Percentiles rank a stretch among this genome's conserved stretches.
Evolutionary conservation across 2,888 invertebrate species (phyloP).

Genomic region (Holacanthella duospinosa): DNA sequence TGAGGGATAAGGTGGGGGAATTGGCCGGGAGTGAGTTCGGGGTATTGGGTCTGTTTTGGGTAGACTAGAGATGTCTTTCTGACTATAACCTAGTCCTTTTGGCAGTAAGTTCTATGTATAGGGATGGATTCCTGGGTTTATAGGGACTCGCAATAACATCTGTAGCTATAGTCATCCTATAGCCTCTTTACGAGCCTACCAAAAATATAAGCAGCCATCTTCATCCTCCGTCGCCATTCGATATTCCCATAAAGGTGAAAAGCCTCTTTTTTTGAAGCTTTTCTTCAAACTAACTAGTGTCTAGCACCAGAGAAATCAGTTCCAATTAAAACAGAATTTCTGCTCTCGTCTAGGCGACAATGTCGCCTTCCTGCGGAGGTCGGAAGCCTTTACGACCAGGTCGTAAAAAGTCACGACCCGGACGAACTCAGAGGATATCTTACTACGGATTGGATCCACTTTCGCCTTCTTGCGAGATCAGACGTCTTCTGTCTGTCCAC

Average conservation of each 20-base stretch:
- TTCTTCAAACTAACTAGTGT: not conserved
- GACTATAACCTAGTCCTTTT: too few species aligned
- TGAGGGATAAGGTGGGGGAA: not conserved
- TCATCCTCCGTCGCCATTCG: not conserved
- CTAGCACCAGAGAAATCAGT: not conserved
- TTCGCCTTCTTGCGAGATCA: too few species aligned
- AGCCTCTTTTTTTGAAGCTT: not conserved
- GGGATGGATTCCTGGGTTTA: too few species aligned
- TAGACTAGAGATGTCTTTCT: not conserved
- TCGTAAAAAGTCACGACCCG: not conserved
- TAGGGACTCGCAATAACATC: not conserved
- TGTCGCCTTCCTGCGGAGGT: not conserved
- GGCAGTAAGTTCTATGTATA: too few species aligned
- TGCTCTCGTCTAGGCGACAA: not conserved
- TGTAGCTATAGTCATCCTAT: not conserved
- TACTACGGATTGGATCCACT: too few species aligned
- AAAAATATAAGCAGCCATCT: not conserved
- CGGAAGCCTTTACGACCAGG: not conserved
- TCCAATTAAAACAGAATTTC: not conserved
- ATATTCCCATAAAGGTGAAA: not conserved
- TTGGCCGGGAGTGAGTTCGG: too few species aligned
- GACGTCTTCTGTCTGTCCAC: too few species aligned
- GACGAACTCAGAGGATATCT: too few species aligned
- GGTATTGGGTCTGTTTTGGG: not conserved
- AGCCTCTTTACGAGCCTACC: not conserved